phyloP scores from a whole-genome alignment of 1,140 invertebrate genomes.

The Pseudoatta argentina region DNA sequence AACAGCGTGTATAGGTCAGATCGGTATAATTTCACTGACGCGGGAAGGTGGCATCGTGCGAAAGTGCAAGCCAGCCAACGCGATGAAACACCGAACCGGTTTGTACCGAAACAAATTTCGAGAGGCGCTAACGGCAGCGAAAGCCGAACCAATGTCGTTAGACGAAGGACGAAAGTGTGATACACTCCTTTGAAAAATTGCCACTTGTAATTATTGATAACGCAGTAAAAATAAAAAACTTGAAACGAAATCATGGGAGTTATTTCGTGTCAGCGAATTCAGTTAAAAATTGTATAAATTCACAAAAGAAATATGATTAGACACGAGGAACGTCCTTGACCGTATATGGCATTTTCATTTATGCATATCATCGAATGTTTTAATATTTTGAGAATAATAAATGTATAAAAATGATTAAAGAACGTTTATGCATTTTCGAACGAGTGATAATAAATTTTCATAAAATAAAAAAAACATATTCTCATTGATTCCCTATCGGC shows the following conservation, averaged over 20 bases:
- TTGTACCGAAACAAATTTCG: conserved; percentile 58
- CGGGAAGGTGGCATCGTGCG: conserved; percentile 50
- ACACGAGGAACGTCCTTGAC: too few relatives aligned
- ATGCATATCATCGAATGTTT: background rate
- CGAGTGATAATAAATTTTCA: background rate
- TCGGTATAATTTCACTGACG: conserved; percentile 53
- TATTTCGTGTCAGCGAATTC: too few relatives aligned
- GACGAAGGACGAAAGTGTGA: conserved; percentile 10
- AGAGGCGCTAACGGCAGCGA: conserved; percentile 47
- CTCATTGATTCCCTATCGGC: background rate
- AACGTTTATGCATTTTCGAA: background rate
- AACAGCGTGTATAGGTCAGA: conserved; percentile 45
- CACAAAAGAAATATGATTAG: too few relatives aligned
- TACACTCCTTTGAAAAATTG: background rate
- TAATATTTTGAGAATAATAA: background rate
- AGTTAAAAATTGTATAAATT: too few relatives aligned
- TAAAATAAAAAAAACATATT: background rate
- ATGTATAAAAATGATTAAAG: background rate
- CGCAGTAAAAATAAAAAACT: background rate
- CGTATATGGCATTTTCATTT: too few relatives aligned
- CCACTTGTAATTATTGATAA: background rate
- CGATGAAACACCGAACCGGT: conserved; percentile 41
- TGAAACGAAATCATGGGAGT: background rate
- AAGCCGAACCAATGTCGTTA: conserved; percentile 46
- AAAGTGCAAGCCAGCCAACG: conserved; percentile 50